These are phyloP conservation scores for Ennomos quercinarius DNA, from an alignment of 2,888 invertebrate genomes.

Conservation along the genomic window DNA sequence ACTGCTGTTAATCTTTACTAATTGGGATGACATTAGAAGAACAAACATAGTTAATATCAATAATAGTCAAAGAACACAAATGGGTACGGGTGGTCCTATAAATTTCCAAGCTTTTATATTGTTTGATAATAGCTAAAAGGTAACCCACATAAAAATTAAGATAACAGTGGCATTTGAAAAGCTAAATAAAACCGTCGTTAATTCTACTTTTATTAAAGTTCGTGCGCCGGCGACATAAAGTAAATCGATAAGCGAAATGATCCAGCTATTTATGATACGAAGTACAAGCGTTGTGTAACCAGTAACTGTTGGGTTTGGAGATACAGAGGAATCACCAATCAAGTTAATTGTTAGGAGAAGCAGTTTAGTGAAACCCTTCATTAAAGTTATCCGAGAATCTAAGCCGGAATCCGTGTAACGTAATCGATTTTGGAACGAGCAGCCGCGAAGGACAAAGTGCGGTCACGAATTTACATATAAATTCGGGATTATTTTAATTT, in stretches of 20 bases:
- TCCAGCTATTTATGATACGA: conserved; percentile 37
- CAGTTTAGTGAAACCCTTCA: conserved; percentile 74
- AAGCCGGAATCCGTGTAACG: conserved; percentile 75
- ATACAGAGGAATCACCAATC: conserved; percentile 56
- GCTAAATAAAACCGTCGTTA: conserved; percentile 60
- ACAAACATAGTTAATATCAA: conserved; percentile 48
- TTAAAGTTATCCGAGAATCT: conserved; percentile 79
- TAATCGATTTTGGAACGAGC: conserved; percentile 79
- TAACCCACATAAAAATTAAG: conserved; percentile 75
- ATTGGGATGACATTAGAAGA: conserved; percentile 72
- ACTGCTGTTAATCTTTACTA: conserved; percentile 83
- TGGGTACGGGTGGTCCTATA: conserved; percentile 73
- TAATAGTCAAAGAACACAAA: conserved; percentile 47
- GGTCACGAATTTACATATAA: conserved; percentile 83
- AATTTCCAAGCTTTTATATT: conserved; percentile 61
- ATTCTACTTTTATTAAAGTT: conserved; percentile 59
- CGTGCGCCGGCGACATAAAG: conserved; percentile 55
- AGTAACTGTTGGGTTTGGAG: conserved; percentile 4
- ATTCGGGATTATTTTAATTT: conserved; percentile 84
- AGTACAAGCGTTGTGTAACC: conserved; percentile 19
- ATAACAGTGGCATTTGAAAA: conserved; percentile 64
- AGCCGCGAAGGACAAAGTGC: conserved; percentile 81
- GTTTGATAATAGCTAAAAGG: conserved; percentile 71
- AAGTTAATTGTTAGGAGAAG: conserved; percentile 63
- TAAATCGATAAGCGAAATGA: conserved; percentile 53